phyloP scores from a whole-genome alignment of 2,888 invertebrate species.

The Scrobipalpa costella region DNA sequence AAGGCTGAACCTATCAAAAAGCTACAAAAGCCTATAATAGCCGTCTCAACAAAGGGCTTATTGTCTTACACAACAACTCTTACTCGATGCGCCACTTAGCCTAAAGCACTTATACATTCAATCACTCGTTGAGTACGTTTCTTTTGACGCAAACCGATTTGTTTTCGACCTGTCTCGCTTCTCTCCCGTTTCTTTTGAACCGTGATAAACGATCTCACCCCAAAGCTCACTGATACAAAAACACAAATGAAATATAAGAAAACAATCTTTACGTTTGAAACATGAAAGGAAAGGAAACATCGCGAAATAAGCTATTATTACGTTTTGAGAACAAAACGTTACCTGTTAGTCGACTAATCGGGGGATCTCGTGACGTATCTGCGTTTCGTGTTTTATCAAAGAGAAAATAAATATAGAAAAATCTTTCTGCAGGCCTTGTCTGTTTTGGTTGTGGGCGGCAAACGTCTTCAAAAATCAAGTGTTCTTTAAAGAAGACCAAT shows the following conservation, averaged over 20 bases:
- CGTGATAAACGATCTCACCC: conserved; percentile 22
- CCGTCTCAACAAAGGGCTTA: background rate
- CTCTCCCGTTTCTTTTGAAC: conserved; percentile 13
- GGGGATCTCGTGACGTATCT: conserved; percentile 45
- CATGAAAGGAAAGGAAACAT: conserved; percentile 26
- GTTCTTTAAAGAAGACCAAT: too few species aligned
- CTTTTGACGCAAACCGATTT: conserved; percentile 23
- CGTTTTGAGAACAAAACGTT: conserved; percentile 44
- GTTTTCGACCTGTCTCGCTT: conserved; percentile 20
- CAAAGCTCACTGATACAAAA: conserved; percentile 23
- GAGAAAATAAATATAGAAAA: background rate
- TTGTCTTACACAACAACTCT: background rate
- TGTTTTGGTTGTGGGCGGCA: background rate
- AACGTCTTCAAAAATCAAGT: too few species aligned
- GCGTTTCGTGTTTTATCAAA: conserved; percentile 46
- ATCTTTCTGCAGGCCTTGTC: background rate
- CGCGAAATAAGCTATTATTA: conserved; percentile 45
- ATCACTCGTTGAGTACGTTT: conserved; percentile 18
- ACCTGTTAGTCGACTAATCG: conserved; percentile 43
- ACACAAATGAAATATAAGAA: conserved; percentile 26
- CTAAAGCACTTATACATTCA: conserved; percentile 18
- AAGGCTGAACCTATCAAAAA: background rate
- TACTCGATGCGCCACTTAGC: background rate
- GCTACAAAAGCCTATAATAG: background rate
- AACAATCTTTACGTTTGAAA: conserved; percentile 23